These are phyloP conservation scores for Grammomys surdaster DNA, from an alignment of 2,113 vertebrate genomes.

Conservation along the genomic window DNA sequence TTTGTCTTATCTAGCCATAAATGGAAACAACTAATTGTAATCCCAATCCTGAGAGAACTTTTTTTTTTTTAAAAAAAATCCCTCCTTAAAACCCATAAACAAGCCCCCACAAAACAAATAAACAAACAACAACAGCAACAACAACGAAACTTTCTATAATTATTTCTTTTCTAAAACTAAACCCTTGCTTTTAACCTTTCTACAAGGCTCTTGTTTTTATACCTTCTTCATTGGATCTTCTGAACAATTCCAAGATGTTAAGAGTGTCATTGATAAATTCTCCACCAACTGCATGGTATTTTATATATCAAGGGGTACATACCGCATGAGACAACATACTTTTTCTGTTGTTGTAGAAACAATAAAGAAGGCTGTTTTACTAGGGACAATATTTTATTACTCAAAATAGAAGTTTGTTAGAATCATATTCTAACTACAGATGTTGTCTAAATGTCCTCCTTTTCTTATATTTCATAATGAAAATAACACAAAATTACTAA, in stretches of 20 bases:
- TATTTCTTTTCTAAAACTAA: conserved; percentile 42
- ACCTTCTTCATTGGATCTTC: background rate
- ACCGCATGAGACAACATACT: background rate
- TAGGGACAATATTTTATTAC: background rate
- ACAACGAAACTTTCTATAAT: too few species aligned
- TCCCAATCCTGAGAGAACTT: background rate
- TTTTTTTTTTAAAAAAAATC: conserved; percentile 20
- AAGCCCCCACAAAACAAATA: too few species aligned
- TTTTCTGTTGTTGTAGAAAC: background rate
- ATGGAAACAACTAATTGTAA: background rate
- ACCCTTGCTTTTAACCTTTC: background rate
- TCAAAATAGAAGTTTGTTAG: background rate
- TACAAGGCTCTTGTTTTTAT: background rate
- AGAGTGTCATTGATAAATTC: background rate
- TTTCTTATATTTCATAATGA: background rate
- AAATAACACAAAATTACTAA: conserved; percentile 2
- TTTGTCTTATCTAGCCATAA: background rate
- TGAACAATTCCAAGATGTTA: background rate
- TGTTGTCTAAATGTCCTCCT: background rate
- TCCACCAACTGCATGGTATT: background rate
- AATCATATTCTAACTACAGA: background rate
- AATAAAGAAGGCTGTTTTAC: background rate
- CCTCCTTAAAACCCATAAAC: too few species aligned
- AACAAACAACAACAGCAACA: too few species aligned
- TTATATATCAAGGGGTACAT: background rate